Evolutionary conservation across 2,113 vertebrate genomes (phyloP), one percentile per base, ranked within the genome.

Genomic region (Dasyprocta punctata): DNA sequence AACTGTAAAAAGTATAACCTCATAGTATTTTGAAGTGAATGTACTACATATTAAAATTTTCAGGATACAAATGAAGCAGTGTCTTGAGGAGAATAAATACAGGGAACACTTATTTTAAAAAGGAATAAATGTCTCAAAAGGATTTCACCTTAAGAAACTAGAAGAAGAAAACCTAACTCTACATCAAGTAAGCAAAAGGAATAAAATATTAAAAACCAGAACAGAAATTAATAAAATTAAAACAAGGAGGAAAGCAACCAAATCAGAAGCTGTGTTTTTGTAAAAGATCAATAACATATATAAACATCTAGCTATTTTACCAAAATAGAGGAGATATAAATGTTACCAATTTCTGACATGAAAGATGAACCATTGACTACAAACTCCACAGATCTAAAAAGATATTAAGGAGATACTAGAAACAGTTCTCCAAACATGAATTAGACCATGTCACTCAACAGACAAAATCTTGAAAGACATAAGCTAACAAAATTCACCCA

Each of bases 221-320:
- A 63, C 28, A 90, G 28, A 95, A 93, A 92, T 56, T 7, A 92
- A 73, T 65, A 26, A 90, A 97, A 77, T 19, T 69, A 6, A 85
- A 58, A 60, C 61, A 95, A 7, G 20, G 13, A 78, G 26, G 82
- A 83, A 83, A 63, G 12, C 33, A 94, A 20, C 89, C 47, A 56
- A 75, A 58, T 20, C 7, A 65, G 36, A 67, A 82, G 24, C n/a
- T 92, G 54, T 10, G 33, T 78, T 89, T 82, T 83, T 71, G 1
- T 86, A 58, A 80, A 92, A 71, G 38, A 86, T 52, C 33, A 85
- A 67, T 71, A 90, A 58, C 83, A 41, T 63, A 94, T 75, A 88
- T 75, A 92, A 84, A 81, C 0, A 58, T 86, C n/a, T 63, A 30
- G 75, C 24, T 3, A 71, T 52, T 69, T 80, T 81, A n/a, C 10